phyloP scores from a whole-genome alignment of 2,888 invertebrate species.

The Amphipyra berbera region DNA sequence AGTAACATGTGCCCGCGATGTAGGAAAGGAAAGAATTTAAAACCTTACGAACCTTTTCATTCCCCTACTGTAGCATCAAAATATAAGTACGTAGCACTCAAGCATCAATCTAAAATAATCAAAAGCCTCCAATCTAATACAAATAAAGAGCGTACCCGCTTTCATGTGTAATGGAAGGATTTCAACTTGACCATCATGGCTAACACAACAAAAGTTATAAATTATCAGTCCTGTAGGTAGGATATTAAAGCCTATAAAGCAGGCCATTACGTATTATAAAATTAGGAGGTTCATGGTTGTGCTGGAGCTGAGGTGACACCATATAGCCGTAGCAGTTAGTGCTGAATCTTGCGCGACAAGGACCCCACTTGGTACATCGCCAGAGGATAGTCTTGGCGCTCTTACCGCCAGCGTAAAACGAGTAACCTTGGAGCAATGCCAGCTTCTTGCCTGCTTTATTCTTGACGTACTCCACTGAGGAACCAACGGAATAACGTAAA shows the following conservation, averaged over 20 bases:
- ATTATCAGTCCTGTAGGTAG: too few relatives aligned
- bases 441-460: conserved; percentile 48
- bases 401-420: conserved; percentile 53
- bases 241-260: conserved; percentile 11
- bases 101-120: too few relatives aligned
- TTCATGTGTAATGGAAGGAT: too few relatives aligned
- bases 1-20: too few relatives aligned
- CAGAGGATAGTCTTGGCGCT: conserved; percentile 48
- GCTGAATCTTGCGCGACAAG: conserved; percentile 47
- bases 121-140: too few relatives aligned
- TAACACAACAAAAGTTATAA: too few relatives aligned
- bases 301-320: conserved; percentile 5
- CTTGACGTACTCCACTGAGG: conserved; percentile 14
- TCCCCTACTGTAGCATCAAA: too few relatives aligned
- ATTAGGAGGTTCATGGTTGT: conserved; percentile 17
- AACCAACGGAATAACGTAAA: not conserved
- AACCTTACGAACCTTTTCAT: too few relatives aligned
- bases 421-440: conserved; percentile 59
- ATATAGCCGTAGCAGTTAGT: conserved; percentile 12
- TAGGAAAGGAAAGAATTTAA: too few relatives aligned
- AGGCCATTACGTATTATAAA: conserved; percentile 32
- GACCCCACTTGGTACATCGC: conserved; percentile 52
- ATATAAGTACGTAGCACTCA: too few relatives aligned
- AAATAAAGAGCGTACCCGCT: too few relatives aligned
- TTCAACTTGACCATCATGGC: too few relatives aligned